Base-by-base conservation (phyloP, 2,888 invertebrate species). In the Noctua fimbriata region DNA sequence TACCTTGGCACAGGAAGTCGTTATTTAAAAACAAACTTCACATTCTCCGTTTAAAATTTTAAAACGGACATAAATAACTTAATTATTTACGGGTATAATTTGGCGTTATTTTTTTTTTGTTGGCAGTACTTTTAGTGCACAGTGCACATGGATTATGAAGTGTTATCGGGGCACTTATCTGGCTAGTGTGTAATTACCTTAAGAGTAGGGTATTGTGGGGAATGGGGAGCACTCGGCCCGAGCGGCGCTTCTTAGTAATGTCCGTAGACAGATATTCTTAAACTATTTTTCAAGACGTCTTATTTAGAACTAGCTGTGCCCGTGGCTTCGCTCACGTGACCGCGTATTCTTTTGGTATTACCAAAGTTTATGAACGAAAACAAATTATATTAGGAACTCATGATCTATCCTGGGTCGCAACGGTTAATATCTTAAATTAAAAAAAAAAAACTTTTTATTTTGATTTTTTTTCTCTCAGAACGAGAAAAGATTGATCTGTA, bases 121-220 rank as follows among this genome's bases (percentile, higher is more conserved):
- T 69, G 76, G 44, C 63, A 67, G 82, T 88, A 84, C 83, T 75
- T 87, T 81, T 76, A 78, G 76, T 78, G 80, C 52, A 76, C 63
- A 76, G 76, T 78, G 79, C 60, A 78, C 70, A 87, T 84, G 83
- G 89, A 90, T 88, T 91, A 90, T 89, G 90, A 87, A 87, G 92
- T 91, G 92, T 90, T 94, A 93, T 93, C 93, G 88, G 58, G 66
- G 81, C 88, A 89, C 81, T 93, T 92, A 94, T 93, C 93, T 91
- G 78, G 84, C 78, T 72, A 77, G 89, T 90, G 89, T 92, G 91
- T 93, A 92, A 94, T 93, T 93, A 93, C 90, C 91, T 89, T 92
- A 91, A 90, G 89, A 90, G 90, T 88, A 86, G 91, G 89, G 91
- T 90, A 89, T 91, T 87, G 90, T 86, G 78, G 81, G 69, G 82